These are phyloP conservation scores for Phocoena sinus DNA, from an alignment of 2,113 vertebrate genomes.

Conservation along the genomic window DNA sequence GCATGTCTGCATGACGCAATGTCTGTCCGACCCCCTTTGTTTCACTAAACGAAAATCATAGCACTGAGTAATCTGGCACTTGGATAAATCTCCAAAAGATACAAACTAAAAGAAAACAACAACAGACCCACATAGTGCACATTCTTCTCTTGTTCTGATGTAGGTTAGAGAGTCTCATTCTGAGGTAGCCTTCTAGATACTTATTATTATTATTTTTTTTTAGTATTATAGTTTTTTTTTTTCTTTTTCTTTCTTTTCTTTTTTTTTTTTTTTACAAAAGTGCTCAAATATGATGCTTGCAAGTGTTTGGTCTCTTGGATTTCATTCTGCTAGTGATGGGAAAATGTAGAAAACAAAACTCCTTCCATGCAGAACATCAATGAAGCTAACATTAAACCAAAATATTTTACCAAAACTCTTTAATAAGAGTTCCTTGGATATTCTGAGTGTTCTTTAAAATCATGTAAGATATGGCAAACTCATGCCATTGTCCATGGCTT, in stretches of 20 bases:
- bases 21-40: slow-evolving; percentile 55
- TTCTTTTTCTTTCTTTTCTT: slow-evolving; percentile 56
- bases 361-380: slow-evolving; percentile 47
- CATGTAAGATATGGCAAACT: slow-evolving; percentile 49
- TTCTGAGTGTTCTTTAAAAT: slow-evolving; percentile 57
- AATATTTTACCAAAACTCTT: slow-evolving; percentile 53
- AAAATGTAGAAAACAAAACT: slow-evolving; percentile 67
- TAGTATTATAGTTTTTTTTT: slow-evolving; percentile 59
- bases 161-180: slow-evolving; percentile 82
- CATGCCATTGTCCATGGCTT: slow-evolving; percentile 66
- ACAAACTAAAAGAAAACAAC: slow-evolving; percentile 72
- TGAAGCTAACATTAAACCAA: slow-evolving; percentile 51
- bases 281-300: slow-evolving; percentile 77
- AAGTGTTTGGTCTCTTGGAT: slow-evolving; percentile 80
- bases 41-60: slow-evolving; percentile 72
- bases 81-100: slow-evolving; percentile 71
- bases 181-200: slow-evolving; percentile 86
- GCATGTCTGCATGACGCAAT: neutral
- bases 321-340: slow-evolving; percentile 68
- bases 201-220: slow-evolving; percentile 65
- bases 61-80: slow-evolving; percentile 75
- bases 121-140: slow-evolving; percentile 79
- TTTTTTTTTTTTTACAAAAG: slow-evolving; percentile 76
- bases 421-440: slow-evolving; percentile 63
- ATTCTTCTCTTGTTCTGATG: slow-evolving; percentile 83